Base-by-base conservation (phyloP, 2,113 vertebrate genomes). In the Podilymbus podiceps region DNA sequence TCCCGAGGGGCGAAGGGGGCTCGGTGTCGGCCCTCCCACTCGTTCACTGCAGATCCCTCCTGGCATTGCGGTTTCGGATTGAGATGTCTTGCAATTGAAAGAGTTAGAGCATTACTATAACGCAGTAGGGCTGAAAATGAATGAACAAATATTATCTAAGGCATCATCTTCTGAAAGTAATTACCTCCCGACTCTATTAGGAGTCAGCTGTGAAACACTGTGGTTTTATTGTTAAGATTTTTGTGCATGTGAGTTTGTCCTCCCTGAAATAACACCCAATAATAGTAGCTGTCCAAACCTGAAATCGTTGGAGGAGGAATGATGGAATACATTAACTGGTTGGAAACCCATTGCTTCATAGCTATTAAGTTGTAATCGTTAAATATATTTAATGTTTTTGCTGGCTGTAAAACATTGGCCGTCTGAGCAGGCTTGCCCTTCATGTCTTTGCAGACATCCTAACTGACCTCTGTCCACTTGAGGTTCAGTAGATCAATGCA, bases 401-500 rank as follows among this genome's bases (percentile, higher is more conserved):
- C 25, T 91, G 73, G 6, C 72, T 90, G 33, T n/a, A 77, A 95
- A 62, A 40, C 8, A 38, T 58, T 49, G 85, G 38, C 46, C 94
- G 17, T 50, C 62, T 17, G 3, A 86, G 64, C 58, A 91, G 55
- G 12, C 56, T 91, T 74, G 49, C 52, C 23, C 40, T 86, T 40
- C 47, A 8, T 47, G 30, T 12, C 58, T 94, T 82, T 58, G 53
- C 22, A 33, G 67, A 80, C 19, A 25, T 72, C 49, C n/a, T 24
- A 20, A 46, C 50, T 79, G 76, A 81, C 49, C 89, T 77, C 16
- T 55, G 27, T 69, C 62, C 7, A 14, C 44, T 33, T 22, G 44
- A 87, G 72, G 40, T 86, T 85, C 49, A 86, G 50, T 19, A 12
- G 67, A 63, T 97, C 92, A 78, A 53, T 92, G 62, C 62, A 35